phyloP scores from a whole-genome alignment of 1,140 invertebrate species.

The Antheraea pernyi region DNA sequence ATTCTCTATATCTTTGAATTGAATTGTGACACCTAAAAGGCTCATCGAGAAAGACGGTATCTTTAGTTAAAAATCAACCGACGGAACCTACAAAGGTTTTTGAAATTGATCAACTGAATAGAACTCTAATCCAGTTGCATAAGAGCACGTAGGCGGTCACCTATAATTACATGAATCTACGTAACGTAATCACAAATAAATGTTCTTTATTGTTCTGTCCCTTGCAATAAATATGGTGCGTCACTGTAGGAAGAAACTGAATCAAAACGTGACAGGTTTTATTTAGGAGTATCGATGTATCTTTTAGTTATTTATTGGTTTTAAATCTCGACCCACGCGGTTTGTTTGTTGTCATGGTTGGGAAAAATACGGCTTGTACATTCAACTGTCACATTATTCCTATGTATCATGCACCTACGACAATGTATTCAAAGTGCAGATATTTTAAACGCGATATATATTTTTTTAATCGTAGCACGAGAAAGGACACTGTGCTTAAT shows the following conservation, averaged over 20 bases:
- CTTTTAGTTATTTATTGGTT: conserved; percentile 13
- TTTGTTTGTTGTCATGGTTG: conserved; percentile 7
- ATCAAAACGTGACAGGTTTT: conserved; percentile 6
- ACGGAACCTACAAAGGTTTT: neutral
- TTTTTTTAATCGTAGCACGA: no score
- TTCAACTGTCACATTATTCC: neutral
- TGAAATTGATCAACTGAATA: neutral
- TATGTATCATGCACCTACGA: neutral
- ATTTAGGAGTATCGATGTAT: conserved; percentile 12
- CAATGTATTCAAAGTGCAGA: neutral
- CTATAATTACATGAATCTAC: neutral
- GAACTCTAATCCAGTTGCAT: neutral
- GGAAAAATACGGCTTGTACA: neutral
- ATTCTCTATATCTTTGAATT: neutral
- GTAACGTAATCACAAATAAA: neutral
- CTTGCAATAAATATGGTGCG: conserved; percentile 2
- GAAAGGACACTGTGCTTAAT: no score
- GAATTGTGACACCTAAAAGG: neutral
- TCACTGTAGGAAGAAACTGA: conserved; percentile 6
- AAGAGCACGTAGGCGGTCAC: neutral
- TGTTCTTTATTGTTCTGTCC: conserved; percentile 1
- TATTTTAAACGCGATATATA: no score
- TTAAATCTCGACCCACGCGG: conserved; percentile 8
- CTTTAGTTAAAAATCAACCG: neutral
- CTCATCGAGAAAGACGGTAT: neutral